Evolutionary conservation across 2,113 vertebrate species (phyloP), one percentile per base, ranked within the genome.

Genomic region (Lepidothrix coronata): DNA sequence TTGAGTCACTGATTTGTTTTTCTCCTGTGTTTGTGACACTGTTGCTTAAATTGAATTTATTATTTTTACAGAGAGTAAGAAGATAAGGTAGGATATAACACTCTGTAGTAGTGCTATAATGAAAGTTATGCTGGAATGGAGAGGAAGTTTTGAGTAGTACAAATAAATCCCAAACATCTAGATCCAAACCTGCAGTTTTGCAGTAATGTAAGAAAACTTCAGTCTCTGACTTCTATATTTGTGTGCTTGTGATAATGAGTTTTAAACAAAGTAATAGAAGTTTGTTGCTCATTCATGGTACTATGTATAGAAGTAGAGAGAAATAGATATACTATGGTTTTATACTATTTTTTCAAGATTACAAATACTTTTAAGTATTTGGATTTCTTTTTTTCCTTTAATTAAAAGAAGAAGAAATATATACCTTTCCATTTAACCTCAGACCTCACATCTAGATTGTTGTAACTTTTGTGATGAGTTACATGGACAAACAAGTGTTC

Each of bases 1-100:
- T 91, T 92, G 92, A 93, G 51, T 94, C 68, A 93, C 55, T 54
- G n/a, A 27, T 72, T 75, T 77, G 63, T 88, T 94, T 93, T 95
- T 77, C 41, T 62, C 14, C 51, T 35, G 19, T 82, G 41, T 76
- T 83, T 91, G 16, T 78, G 25, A 49, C 31, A 6, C 49, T 41
- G 31, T 59, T 87, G 31, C 21, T 81, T 63, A 8, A 33, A n/a
- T 44, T 62, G 28, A 49, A 12, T 72, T 49, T 43, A 28, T 33
- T 70, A 13, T 58, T 51, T 54, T 92, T 68, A 8, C 35, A 35
- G 54, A 61, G 14, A 25, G 8, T 43, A 24, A 63, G 22, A 82
- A 55, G 30, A 35, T 23, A 41, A 41, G 27, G 39, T 44, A 30
- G 13, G 49, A n/a, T 41, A 14, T 33, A 82, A 39, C 20, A 33